Evolutionary conservation across 2,888 invertebrate species (phyloP), one percentile per base, ranked within the genome.

Genomic region (Pandemis cinnamomeana): DNA sequence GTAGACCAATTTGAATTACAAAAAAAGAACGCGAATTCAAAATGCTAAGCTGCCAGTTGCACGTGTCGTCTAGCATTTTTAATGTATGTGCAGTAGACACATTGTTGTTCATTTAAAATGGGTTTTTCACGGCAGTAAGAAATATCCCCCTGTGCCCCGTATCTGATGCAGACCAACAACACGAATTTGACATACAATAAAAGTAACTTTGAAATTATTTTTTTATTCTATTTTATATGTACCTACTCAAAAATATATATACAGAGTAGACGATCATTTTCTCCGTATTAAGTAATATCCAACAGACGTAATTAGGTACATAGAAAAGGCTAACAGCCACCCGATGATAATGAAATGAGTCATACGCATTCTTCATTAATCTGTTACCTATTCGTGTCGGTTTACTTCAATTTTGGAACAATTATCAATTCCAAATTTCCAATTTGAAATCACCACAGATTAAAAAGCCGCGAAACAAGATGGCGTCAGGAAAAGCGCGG

Each of bases 401-500:
- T 36, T 36, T 0, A 36, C 27, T 36, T 36, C 0, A 36, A 36
- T 36, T 36, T 36, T 36, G 27, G 27, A 36, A 36, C 27, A 36
- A 36, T 36, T 36, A 36, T 36, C 27, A 36, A 36, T 36, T 36
- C 27, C 27, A 4, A 13, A 46, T 69, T 69, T 41, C 27, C 53
- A 71, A 72, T 69, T 71, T 64, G 41, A 69, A 69, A 64, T 60
- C 66, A 63, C 55, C 27, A 68, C 75, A 71, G 71, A 72, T 72
- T 67, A 60, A 63, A 70, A 72, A 70, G 71, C 74, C 68, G 62
- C 81, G 75, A 82, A 83, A 77, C 86, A 92, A 93, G 86, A 93
- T 93, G 93, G 93, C 93, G 91, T 51, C 83, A 90, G 92, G 94
- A 93, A 93, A 94, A 94, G 92, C 90, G 92, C 89, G 85, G 84